A percentile compares a stretch with the other conserved stretches of the same genome.
Evolutionary conservation across 2,797 vertebrate species (phyloP).

Genomic region (Micromesistius poutassou): DNA sequence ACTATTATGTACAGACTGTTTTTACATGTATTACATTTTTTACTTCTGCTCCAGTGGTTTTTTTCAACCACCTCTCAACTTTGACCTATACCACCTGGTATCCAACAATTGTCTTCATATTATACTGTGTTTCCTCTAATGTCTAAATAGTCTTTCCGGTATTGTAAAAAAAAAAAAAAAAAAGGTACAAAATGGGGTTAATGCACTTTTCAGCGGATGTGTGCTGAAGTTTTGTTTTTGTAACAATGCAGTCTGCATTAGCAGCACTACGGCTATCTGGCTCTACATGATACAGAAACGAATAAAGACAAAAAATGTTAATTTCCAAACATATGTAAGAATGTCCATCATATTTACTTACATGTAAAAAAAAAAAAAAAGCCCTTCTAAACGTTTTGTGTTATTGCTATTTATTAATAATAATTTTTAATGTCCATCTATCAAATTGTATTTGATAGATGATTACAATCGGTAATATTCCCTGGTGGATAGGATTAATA

Average conservation of each 20-base stretch:
- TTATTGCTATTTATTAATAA: too few species aligned
- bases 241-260: constrained; percentile 1
- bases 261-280: neutral
- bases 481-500: too few species aligned
- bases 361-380: too few species aligned
- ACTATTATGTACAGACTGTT: neutral
- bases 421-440: neutral
- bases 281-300: neutral
- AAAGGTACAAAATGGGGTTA: neutral
- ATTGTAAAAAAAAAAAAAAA: neutral
- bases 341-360: neutral
- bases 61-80: neutral
- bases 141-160: neutral
- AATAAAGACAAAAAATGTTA: constrained; percentile 3
- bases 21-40: constrained; percentile 1
- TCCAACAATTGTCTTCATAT: neutral
- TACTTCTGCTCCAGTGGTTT: neutral
- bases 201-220: neutral
- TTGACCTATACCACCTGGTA: constrained; percentile 3
- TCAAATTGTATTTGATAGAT: neutral
- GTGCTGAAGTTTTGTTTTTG: neutral
- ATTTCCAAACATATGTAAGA: neutral
- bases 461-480: neutral
- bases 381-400: too few species aligned
- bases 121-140: neutral